These are phyloP conservation scores for Triplophysa tibetana DNA, from an alignment of 2,113 vertebrate genomes.

Conservation along the genomic window DNA sequence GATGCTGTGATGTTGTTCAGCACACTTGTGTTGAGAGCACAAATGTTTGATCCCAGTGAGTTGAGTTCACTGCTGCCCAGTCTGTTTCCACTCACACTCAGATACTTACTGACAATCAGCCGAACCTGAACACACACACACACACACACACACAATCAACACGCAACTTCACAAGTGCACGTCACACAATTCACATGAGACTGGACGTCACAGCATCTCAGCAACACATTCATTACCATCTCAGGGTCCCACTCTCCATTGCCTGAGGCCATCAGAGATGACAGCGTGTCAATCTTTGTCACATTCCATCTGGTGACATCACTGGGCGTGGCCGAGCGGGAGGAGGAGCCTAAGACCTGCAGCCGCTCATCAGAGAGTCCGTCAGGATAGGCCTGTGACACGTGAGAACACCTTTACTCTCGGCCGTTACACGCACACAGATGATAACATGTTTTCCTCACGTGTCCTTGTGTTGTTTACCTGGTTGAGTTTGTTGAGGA, in stretches of 20 bases:
- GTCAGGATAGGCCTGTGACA: slow-evolving; percentile 62
- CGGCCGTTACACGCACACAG: not conserved
- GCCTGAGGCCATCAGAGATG: slow-evolving; percentile 61
- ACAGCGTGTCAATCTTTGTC: slow-evolving; percentile 68
- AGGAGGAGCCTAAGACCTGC: slow-evolving; percentile 61
- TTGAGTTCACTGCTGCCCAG: slow-evolving; percentile 68
- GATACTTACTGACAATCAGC: slow-evolving; percentile 57
- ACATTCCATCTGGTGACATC: slow-evolving; percentile 69
- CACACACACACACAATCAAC: not conserved
- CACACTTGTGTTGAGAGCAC: slow-evolving; percentile 61
- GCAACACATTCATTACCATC: slow-evolving; percentile 57
- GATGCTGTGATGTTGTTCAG: slow-evolving; percentile 60
- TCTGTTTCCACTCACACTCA: slow-evolving; percentile 56
- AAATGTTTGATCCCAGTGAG: slow-evolving; percentile 69
- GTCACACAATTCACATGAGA: not conserved
- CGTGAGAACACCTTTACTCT: not conserved
- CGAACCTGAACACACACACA: slow-evolving; percentile 49
- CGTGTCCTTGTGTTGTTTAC: slow-evolving; percentile 54
- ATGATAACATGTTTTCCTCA: not conserved
- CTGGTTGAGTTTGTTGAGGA: slow-evolving; percentile 71
- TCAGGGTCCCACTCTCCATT: slow-evolving; percentile 62
- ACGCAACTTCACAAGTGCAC: not conserved
- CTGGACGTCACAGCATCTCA: too few relatives aligned
- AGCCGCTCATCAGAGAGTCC: slow-evolving; percentile 65
- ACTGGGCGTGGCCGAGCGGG: slow-evolving; percentile 56